phyloP scores from a whole-genome alignment of 2,113 vertebrate species.

The Recurvirostra avosetta region DNA sequence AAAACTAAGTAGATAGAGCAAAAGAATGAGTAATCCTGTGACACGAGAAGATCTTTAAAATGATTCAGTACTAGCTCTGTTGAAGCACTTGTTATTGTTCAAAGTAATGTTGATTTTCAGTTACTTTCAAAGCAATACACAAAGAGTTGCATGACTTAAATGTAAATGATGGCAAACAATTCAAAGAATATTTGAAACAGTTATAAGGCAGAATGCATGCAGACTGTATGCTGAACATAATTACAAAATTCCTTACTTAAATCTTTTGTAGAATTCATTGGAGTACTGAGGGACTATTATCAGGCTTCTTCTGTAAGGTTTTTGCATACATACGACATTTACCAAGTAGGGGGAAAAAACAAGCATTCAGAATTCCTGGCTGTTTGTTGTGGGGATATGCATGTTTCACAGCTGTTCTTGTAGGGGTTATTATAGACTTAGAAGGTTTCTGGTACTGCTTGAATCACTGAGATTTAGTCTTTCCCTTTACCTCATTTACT shows the following conservation, averaged over 20 bases:
- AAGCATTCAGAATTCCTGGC: not conserved
- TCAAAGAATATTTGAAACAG: not conserved
- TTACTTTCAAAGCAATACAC: not conserved
- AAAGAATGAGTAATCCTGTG: not conserved
- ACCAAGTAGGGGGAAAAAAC: not conserved
- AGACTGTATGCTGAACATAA: not conserved
- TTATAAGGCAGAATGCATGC: not conserved
- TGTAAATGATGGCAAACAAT: not conserved
- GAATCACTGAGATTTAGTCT: not conserved
- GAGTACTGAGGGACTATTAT: not conserved
- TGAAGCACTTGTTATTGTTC: not conserved
- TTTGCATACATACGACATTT: not conserved
- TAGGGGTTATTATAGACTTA: not conserved
- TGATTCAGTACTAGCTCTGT: not conserved
- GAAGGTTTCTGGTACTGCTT: not conserved
- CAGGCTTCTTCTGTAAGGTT: not conserved
- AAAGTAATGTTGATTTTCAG: not conserved
- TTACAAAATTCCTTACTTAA: not conserved
- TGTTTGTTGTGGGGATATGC: not conserved
- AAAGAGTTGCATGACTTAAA: not conserved
- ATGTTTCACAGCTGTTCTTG: not conserved
- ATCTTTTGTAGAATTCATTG: not conserved
- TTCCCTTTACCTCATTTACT: not conserved
- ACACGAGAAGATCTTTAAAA: not conserved
- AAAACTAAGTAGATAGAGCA: not conserved